Evolutionary conservation across 2,888 invertebrate species (phyloP).

Genomic region (Drosophila falleni): DNA sequence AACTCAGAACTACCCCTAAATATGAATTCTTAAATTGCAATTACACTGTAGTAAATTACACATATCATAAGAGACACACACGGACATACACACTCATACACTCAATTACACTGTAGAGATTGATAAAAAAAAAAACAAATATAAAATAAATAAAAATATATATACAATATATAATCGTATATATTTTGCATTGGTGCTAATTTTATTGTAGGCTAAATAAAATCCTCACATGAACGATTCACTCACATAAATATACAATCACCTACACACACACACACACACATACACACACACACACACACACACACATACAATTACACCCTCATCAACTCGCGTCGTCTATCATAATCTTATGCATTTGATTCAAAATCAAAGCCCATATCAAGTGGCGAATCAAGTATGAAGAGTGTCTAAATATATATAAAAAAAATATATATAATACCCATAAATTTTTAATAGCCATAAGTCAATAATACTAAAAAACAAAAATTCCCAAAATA

Average conservation of each 20-base stretch:
- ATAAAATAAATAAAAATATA: slow-evolving; percentile 11
- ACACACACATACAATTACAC: not conserved
- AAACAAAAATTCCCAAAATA: slow-evolving; percentile 4
- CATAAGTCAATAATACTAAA: slow-evolving; percentile 34
- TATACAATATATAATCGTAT: slow-evolving; percentile 30
- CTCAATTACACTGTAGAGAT: slow-evolving; percentile 18
- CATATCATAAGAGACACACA: slow-evolving; percentile 59
- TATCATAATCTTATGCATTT: slow-evolving; percentile 36
- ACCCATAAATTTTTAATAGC: slow-evolving; percentile 1
- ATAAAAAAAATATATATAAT: not conserved
- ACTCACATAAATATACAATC: slow-evolving; percentile 10
- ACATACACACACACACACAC: slow-evolving; percentile 21
- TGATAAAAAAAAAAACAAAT: not conserved
- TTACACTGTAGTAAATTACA: slow-evolving; percentile 61
- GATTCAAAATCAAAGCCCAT: slow-evolving; percentile 56
- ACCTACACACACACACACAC: slow-evolving; percentile 21
- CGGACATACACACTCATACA: slow-evolving; percentile 11
- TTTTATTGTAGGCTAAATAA: slow-evolving; percentile 64
- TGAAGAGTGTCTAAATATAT: slow-evolving; percentile 1
- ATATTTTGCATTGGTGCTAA: slow-evolving; percentile 74
- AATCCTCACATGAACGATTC: slow-evolving; percentile 5
- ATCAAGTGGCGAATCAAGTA: slow-evolving; percentile 44
- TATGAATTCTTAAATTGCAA: slow-evolving; percentile 27
- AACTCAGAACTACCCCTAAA: not conserved
- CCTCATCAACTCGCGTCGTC: no score